A percentile compares a stretch with the other conserved stretches of the same genome.
phyloP scores from a whole-genome alignment of 2,888 invertebrate genomes.

The Plusia festucae region DNA sequence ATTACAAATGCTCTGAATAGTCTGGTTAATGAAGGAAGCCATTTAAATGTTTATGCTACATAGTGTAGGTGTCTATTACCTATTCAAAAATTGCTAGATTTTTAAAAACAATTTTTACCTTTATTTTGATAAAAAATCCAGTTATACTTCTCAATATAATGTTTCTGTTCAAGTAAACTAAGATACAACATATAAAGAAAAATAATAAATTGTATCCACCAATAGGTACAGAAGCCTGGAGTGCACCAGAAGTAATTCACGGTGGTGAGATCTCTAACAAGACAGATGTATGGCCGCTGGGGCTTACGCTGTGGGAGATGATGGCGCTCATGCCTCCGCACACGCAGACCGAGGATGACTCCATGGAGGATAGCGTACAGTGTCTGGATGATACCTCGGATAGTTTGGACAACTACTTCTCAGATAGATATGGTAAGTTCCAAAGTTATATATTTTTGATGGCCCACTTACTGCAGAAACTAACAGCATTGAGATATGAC shows the following conservation, averaged over 20 bases:
- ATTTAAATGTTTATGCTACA: too few species aligned
- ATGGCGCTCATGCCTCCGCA: constrained; percentile 93
- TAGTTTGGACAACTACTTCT: constrained; percentile 69
- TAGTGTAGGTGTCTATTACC: too few species aligned
- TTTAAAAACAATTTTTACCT: too few species aligned
- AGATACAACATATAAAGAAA: too few species aligned
- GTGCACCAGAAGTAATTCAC: constrained; percentile 93
- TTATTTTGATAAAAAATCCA: too few species aligned
- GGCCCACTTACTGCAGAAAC: too few species aligned
- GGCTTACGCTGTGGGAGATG: constrained; percentile 95
- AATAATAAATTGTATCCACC: constrained; percentile 6
- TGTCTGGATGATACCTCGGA: constrained; percentile 61
- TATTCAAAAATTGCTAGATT: too few species aligned
- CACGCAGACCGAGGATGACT: constrained; percentile 70
- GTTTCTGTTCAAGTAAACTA: too few species aligned
- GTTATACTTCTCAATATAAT: too few species aligned
- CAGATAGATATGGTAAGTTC: constrained; percentile 75
- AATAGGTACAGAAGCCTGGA: constrained; percentile 94
- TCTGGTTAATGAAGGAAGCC: too few species aligned
- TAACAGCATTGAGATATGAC: too few species aligned
- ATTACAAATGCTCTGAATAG: too few species aligned
- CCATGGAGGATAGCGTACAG: constrained; percentile 68
- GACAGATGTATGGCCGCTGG: constrained; percentile 95
- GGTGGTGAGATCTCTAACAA: constrained; percentile 91
- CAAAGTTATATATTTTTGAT: not conserved